phyloP scores from a whole-genome alignment of 2,797 vertebrate species.

The Luscinia luscinia region DNA sequence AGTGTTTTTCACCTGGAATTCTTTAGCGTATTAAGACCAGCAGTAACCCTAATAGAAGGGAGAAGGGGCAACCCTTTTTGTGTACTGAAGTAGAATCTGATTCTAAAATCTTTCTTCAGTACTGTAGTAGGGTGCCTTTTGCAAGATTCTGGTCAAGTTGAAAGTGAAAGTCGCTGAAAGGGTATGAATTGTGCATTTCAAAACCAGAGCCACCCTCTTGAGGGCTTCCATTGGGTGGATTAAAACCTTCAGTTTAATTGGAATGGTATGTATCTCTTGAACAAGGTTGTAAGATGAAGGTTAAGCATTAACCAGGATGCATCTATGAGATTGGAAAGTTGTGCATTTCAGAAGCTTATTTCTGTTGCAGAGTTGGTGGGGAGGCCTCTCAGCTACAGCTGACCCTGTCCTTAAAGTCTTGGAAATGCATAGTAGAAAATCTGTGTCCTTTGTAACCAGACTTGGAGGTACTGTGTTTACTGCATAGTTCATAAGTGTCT shows the following conservation, averaged over 20 bases:
- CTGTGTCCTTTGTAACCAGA: neutral
- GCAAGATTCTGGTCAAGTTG: neutral
- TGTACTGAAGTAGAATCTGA: neutral
- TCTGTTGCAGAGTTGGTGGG: neutral
- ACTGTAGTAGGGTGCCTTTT: neutral
- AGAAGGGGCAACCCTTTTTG: neutral
- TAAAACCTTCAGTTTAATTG: neutral
- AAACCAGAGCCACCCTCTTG: neutral
- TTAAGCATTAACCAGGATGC: neutral
- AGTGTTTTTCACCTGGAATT: neutral
- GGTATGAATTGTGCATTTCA: neutral
- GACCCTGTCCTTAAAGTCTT: neutral
- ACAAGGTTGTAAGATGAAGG: neutral
- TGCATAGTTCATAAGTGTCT: accelerated
- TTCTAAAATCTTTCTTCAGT: neutral
- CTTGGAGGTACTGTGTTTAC: neutral
- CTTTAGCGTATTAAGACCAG: neutral
- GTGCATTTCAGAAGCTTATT: neutral
- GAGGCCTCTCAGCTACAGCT: neutral
- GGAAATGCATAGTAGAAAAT: neutral
- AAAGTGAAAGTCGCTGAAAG: neutral
- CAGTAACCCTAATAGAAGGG: neutral
- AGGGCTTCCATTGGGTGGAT: neutral
- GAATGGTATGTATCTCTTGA: neutral
- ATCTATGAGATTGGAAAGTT: neutral